Conservation (phyloP, 2,888 invertebrate species). For the Sphaeridia pumilis region DNA sequence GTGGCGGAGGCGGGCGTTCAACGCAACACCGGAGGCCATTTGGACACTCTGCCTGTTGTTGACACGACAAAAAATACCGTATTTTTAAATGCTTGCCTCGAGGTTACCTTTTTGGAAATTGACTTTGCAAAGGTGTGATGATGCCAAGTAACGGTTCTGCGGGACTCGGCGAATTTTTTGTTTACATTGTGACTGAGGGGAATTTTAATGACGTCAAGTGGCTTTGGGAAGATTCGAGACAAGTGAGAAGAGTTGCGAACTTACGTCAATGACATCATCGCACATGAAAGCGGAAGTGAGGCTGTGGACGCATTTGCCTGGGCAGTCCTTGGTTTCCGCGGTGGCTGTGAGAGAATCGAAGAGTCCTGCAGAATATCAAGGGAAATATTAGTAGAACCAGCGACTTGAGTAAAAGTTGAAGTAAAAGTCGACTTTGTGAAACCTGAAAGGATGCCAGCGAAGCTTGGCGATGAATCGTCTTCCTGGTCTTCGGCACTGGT, state of each 20-base stretch:
- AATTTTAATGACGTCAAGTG: too few species aligned
- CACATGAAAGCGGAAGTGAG: conserved; percentile 23
- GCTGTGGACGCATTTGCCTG: conserved; percentile 23
- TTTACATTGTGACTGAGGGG: too few species aligned
- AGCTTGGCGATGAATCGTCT: not conserved
- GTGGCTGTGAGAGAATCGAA: conserved; percentile 75
- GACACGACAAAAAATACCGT: too few species aligned
- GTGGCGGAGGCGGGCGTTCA: conserved; percentile 16
- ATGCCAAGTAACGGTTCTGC: too few species aligned
- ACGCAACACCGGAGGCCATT: conserved; percentile 22
- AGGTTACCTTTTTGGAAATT: too few species aligned
- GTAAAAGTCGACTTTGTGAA: conserved; percentile 3
- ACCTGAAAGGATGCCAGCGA: not conserved
- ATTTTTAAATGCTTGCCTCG: too few species aligned
- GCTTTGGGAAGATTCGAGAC: too few species aligned
- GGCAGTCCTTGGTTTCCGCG: conserved; percentile 51
- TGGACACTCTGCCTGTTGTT: conserved; percentile 20
- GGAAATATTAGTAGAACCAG: too few species aligned
- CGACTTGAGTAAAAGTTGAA: too few species aligned
- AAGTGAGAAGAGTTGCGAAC: too few species aligned
- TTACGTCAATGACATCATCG: conserved; percentile 19
- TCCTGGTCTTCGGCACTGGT: conserved; percentile 1
- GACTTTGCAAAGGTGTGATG: too few species aligned
- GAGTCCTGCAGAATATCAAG: conserved; percentile 52
- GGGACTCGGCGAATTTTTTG: too few species aligned